Evolutionary conservation across 2,888 invertebrate genomes (phyloP).

Genomic region (Gymnoscelis rufifasciata): DNA sequence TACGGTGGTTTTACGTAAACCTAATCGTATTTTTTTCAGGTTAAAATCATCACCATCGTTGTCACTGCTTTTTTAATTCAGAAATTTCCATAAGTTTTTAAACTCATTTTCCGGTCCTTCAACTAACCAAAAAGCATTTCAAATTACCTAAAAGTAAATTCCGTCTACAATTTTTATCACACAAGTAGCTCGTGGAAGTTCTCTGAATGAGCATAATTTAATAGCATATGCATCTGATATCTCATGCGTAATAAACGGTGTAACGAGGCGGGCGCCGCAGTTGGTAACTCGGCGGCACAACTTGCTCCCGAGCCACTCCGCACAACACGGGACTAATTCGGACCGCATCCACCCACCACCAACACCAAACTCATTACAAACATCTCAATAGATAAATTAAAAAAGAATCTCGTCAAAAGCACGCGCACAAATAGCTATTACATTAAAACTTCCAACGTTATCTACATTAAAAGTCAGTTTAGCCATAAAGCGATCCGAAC

Average conservation of each 20-base stretch:
- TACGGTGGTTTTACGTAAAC: too few relatives aligned
- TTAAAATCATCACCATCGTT: too few relatives aligned
- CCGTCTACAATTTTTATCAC: too few relatives aligned
- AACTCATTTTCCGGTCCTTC: too few relatives aligned
- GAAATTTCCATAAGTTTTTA: too few relatives aligned
- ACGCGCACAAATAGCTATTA: conserved; percentile 46
- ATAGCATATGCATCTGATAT: neutral
- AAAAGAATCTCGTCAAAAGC: conserved; percentile 33
- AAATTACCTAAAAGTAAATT: too few relatives aligned
- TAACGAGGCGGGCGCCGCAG: neutral
- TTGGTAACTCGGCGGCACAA: neutral
- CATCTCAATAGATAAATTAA: conserved; percentile 26
- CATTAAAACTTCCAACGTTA: conserved; percentile 51
- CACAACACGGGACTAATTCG: neutral
- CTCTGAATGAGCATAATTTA: neutral
- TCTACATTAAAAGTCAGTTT: conserved; percentile 68
- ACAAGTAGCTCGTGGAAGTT: neutral
- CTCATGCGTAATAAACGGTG: neutral
- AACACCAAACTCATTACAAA: conserved; percentile 29
- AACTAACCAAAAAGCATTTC: too few relatives aligned
- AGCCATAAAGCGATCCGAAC: conserved; percentile 56
- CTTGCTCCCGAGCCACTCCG: neutral
- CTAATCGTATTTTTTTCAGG: too few relatives aligned
- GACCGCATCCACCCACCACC: conserved; percentile 13
- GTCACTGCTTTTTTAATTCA: too few relatives aligned